Percentiles rank a stretch among this genome's conserved stretches.
These are phyloP conservation scores for Leptopilina drosophilae DNA, from an alignment of 2,888 invertebrate genomes.

Conservation along the genomic window DNA sequence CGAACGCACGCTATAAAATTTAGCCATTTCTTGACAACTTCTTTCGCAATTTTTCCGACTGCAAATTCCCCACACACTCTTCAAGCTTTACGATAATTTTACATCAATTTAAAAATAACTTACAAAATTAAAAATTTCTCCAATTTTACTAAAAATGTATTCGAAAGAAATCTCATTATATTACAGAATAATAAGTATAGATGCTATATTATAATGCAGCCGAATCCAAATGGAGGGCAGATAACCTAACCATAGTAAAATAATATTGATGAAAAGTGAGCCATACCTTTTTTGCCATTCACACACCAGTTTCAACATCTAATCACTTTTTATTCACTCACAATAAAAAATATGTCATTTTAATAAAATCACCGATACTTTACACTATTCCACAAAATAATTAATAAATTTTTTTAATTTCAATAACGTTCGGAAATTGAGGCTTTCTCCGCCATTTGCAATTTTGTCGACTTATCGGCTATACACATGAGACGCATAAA, in stretches of 20 bases:
- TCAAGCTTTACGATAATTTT: neutral
- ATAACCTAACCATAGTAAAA: conserved; percentile 67
- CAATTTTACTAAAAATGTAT: neutral
- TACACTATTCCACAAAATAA: neutral
- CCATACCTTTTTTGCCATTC: conserved; percentile 46
- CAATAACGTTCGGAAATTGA: conserved; percentile 8
- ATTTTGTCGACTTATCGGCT: neutral
- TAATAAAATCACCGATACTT: conserved; percentile 44
- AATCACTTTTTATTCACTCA: conserved; percentile 52
- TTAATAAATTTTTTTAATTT: neutral
- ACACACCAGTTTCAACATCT: conserved; percentile 53
- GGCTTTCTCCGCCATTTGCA: conserved; percentile 27
- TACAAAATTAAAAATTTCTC: neutral
- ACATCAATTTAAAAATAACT: neutral
- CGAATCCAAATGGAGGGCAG: conserved; percentile 67
- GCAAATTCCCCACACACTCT: conserved; percentile 5
- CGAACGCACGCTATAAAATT: conserved; percentile 25
- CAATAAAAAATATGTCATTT: conserved; percentile 53
- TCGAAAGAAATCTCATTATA: neutral
- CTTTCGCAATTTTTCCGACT: conserved; percentile 23
- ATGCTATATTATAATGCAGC: conserved; percentile 53
- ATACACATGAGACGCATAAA: too few species aligned
- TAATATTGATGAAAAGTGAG: conserved; percentile 43
- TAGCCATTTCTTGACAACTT: neutral
- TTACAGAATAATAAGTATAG: conserved; percentile 45